These are phyloP conservation scores for Styela clava DNA, from an alignment of 23 tunicate species.

Conservation along the genomic window DNA sequence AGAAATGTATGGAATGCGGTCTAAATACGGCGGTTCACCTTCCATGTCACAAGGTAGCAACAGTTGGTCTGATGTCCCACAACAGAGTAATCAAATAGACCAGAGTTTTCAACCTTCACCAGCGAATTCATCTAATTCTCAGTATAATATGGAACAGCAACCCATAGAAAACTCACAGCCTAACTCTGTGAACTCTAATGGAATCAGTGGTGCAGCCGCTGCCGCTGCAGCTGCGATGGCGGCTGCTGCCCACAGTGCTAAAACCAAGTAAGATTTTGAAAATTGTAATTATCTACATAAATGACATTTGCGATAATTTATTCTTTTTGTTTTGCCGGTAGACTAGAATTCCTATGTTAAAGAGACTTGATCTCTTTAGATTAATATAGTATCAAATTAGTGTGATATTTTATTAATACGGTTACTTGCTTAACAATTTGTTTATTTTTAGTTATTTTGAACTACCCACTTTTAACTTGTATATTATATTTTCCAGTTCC, in stretches of 20 bases:
- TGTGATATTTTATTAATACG: no score
- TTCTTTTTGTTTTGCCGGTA: no score
- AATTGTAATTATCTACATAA: conserved; percentile 1
- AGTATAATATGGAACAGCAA: conserved; percentile 37
- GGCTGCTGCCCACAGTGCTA: conserved; percentile 88
- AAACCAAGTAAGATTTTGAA: conserved; percentile 54
- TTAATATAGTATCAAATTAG: no score
- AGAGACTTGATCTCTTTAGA: no score
- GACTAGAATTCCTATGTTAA: no score
- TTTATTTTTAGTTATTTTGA: no score
- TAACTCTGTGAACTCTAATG: conserved; percentile 56
- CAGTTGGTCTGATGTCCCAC: background rate
- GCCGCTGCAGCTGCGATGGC: conserved; percentile 88
- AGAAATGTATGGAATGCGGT: background rate
- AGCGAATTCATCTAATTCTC: conserved; percentile 1
- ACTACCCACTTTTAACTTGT: no score
- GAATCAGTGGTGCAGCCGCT: conserved; percentile 71
- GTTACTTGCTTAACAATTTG: no score
- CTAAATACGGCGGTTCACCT: background rate
- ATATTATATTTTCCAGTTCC: background rate
- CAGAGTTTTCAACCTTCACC: background rate
- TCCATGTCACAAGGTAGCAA: background rate
- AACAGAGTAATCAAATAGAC: background rate
- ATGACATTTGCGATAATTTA: background rate
- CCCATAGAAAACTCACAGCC: conserved; percentile 32